phyloP scores from a whole-genome alignment of 2,888 invertebrate genomes.

The Rhamnusium bicolor region DNA sequence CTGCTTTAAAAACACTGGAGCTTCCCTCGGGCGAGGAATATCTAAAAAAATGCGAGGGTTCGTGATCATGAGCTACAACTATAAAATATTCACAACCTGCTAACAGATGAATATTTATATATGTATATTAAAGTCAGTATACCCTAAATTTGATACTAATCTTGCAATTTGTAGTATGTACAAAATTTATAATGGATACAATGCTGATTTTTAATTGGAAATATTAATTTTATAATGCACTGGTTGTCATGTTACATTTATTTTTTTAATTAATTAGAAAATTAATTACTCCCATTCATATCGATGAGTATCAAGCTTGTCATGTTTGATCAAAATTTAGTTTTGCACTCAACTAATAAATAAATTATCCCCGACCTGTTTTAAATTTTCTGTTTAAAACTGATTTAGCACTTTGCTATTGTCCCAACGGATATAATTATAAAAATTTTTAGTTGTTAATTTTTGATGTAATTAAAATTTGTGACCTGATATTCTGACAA shows the following conservation, averaged over 20 bases:
- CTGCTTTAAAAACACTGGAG: slow-evolving; percentile 63
- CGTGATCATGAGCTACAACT: slow-evolving; percentile 45
- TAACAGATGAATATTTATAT: slow-evolving; percentile 53
- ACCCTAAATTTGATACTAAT: slow-evolving; percentile 45
- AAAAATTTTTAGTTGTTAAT: no score
- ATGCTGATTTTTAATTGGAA: slow-evolving; percentile 10
- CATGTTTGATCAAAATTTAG: background rate
- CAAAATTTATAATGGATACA: slow-evolving; percentile 26
- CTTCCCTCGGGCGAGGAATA: slow-evolving; percentile 54
- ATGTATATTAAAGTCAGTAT: slow-evolving; percentile 46
- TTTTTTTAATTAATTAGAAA: background rate
- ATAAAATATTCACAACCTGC: slow-evolving; percentile 53
- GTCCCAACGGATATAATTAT: no score
- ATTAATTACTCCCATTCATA: background rate
- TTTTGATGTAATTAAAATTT: no score
- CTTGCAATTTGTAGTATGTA: slow-evolving; percentile 30
- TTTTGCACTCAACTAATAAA: no score
- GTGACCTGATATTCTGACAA: no score
- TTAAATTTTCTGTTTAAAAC: no score
- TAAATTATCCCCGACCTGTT: no score
- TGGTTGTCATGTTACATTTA: background rate
- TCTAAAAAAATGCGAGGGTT: slow-evolving; percentile 52
- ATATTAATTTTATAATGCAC: background rate
- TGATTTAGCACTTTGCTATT: no score
- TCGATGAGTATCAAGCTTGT: background rate